phyloP scores from a whole-genome alignment of 1,140 invertebrate genomes.

The Macrosteles quadrilineatus region DNA sequence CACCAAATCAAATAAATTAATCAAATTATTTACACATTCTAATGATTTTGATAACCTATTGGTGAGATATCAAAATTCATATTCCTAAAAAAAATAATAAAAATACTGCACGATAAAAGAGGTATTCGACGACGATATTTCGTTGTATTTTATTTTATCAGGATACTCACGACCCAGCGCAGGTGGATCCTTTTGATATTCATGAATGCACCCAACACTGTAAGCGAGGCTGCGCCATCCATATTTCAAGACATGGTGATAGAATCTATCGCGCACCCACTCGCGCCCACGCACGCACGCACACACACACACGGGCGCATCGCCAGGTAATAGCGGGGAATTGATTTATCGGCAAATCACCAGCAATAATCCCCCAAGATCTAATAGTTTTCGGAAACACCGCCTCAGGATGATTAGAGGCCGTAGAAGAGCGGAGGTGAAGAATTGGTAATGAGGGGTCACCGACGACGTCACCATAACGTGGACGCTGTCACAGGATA shows the following conservation, averaged over 20 bases:
- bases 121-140: too few species aligned
- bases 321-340: slow-evolving; percentile 2
- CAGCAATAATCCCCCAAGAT: background rate
- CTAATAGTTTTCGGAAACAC: slow-evolving; percentile 17
- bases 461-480: background rate
- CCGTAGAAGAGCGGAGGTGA: background rate
- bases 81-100: too few species aligned
- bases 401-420: background rate
- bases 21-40: too few species aligned
- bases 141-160: too few species aligned
- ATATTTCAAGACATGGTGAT: slow-evolving; percentile 3
- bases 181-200: slow-evolving; percentile 2
- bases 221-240: background rate
- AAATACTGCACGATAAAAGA: too few species aligned
- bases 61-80: too few species aligned
- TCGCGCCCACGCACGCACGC: slow-evolving; percentile 13
- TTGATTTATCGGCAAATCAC: slow-evolving; percentile 19
- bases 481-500: too few species aligned
- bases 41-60: too few species aligned
- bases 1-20: too few species aligned
- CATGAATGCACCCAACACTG: slow-evolving; percentile 9
- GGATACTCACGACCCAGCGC: too few species aligned
- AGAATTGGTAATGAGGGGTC: slow-evolving; percentile 16
- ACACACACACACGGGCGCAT: background rate
- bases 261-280: slow-evolving; percentile 16